These are phyloP conservation scores for Ischnura elegans DNA, from an alignment of 2,888 invertebrate genomes.

Conservation along the genomic window DNA sequence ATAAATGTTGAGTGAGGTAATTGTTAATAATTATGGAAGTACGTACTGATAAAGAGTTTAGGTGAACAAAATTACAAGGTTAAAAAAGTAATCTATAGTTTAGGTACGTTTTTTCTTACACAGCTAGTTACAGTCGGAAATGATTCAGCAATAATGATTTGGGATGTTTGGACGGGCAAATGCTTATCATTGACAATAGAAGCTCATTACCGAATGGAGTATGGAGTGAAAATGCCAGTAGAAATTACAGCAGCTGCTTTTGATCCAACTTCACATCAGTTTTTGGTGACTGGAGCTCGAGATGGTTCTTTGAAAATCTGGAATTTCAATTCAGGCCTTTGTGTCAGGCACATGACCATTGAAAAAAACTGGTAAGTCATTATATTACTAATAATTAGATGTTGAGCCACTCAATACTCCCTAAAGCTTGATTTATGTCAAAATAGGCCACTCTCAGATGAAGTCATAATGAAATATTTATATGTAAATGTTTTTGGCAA, in stretches of 20 bases:
- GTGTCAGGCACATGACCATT: slow-evolving; percentile 84
- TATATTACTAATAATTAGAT: slow-evolving; percentile 77
- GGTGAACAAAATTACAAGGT: too few relatives aligned
- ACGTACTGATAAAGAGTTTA: too few relatives aligned
- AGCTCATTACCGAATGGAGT: slow-evolving; percentile 84
- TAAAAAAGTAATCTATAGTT: background rate
- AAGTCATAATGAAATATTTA: too few relatives aligned
- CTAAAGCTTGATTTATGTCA: too few relatives aligned
- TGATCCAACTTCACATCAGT: slow-evolving; percentile 84
- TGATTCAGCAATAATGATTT: slow-evolving; percentile 90
- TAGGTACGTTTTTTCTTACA: too few relatives aligned
- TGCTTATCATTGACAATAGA: slow-evolving; percentile 84
- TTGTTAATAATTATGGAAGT: too few relatives aligned
- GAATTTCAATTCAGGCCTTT: slow-evolving; percentile 91
- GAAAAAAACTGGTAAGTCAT: slow-evolving; percentile 82
- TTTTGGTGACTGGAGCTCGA: slow-evolving; percentile 88
- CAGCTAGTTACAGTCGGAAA: slow-evolving; percentile 87
- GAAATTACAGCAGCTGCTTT: slow-evolving; percentile 90
- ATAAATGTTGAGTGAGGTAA: too few relatives aligned
- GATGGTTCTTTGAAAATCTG: slow-evolving; percentile 90
- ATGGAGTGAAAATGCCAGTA: slow-evolving; percentile 84
- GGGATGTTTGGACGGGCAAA: slow-evolving; percentile 87
- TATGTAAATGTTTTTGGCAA: too few relatives aligned
- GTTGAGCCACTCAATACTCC: too few relatives aligned
- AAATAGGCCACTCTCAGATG: too few relatives aligned